Base-by-base conservation (phyloP, 2,888 invertebrate species). In the Alsophila aescularia region DNA sequence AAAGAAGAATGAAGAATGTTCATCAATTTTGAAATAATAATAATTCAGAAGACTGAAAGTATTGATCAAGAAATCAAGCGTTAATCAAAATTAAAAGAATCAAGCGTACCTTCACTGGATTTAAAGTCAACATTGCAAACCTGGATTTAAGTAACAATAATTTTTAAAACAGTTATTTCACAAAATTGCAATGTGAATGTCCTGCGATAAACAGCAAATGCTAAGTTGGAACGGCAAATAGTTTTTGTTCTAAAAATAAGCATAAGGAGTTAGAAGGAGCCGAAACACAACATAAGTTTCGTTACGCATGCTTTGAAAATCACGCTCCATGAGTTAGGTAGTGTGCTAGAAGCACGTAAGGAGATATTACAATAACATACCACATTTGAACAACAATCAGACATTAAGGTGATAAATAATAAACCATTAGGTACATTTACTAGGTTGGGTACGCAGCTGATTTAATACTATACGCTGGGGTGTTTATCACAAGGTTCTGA, bases 321-420 rank as follows among this genome's bases (percentile, higher is more conserved):
- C 27, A 45, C n/a, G 39, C 18, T 36, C n/a, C 34, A 21, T 60
- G 56, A 57, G 31, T 60, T 52, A 58, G 37, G 12, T 34, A 31
- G 36, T 13, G 18, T 2, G 9, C 27, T 27, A 27, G 29, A 36
- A 39, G 32, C 31, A 21, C 12, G 51, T 35, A 27, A 6, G 31
- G 44, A 55, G 45, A 52, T 40, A 37, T 50, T 35, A 18, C 40
- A 15, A 42, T 47, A 52, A 36, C 45, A 57, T 31, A 31, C 43
- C 49, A 35, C 24, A 31, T 59, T 34, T 31, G 44, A 43, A 54
- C 49, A 62, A 59, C 62, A 62, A 62, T 62, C 52, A 48, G 44
- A 52, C 62, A 58, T 62, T 52, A 55, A 24, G 27, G 18, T n/a
- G 35, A 24, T 37, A 37, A 39, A 49, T 52, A 52, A 43, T 50